Base-by-base conservation (phyloP, 2,797 vertebrate species). In the Rhinophrynus dorsalis region DNA sequence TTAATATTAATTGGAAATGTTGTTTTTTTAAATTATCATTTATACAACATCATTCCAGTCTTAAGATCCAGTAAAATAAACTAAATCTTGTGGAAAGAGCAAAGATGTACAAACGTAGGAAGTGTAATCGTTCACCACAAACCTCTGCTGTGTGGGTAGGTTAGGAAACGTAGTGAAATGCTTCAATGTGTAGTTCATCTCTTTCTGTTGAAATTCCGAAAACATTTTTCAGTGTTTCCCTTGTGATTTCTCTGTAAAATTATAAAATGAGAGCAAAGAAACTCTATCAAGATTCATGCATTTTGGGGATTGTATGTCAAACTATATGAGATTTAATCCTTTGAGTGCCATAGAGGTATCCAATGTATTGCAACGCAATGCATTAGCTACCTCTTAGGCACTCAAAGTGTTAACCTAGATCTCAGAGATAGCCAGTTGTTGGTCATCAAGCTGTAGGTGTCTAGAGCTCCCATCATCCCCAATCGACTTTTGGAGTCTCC, bases 121-220 rank as follows among this genome's bases (percentile, higher is more conserved):
- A 63, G 7, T 26, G 3, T 17, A 37, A 7, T 26, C 17, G 30
- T 23, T 21, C 18, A 38, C 45, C 23, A 37, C 42, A 17, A 20
- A 29, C 51, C 32, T 55, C 9, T 20, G 13, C 7, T 44, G 57
- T 9, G 29, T 60, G 27, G 32, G 33, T 23, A 30, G 35, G 23
- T 61, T 55, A 18, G 21, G 10, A 62, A 45, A 45, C 32, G 37
- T n/a, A 35, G 24, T 32, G 9, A 54, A 67, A 54, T 24, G 17
- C 20, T 67, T 55, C 21, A 15, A 18, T 10, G 23, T 42, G 9
- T 4, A 20, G 23, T 26, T n/a, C 26, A 30, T 5, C n/a, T 6
- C 37, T n/a, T n/a, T n/a, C 13, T 29, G 15, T 13, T 44, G 27
- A 51, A 17, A 38, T 52, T 38, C 5, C 11, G 17, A 8, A 27